Evolutionary conservation across 1,140 invertebrate genomes (phyloP).

Genomic region (Drosophila jambulina): DNA sequence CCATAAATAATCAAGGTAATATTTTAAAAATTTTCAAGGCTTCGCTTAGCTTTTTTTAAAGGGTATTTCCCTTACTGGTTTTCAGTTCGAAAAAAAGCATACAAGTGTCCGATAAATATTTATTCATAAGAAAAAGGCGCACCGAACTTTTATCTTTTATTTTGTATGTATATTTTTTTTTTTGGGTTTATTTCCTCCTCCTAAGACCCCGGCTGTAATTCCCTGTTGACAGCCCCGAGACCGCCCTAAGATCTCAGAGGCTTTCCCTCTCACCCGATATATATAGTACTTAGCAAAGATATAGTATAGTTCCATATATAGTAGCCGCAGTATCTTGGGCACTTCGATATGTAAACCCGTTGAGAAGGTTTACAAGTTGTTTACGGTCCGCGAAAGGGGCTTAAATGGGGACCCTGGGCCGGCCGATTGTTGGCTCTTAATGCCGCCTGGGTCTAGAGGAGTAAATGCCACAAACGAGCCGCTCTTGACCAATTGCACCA

Average conservation of each 20-base stretch:
- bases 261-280: conserved; percentile 38
- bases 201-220: conserved; percentile 37
- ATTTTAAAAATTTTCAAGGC: not conserved
- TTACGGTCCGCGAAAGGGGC: conserved; percentile 43
- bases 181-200: conserved; percentile 32
- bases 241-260: conserved; percentile 27
- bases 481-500: conserved; percentile 73
- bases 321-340: conserved; percentile 5
- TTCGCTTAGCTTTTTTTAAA: not conserved
- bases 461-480: conserved; percentile 58
- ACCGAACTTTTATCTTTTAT: conserved; percentile 37
- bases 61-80: not conserved
- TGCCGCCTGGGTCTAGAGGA: conserved; percentile 17
- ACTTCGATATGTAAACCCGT: conserved; percentile 40
- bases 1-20: conserved; percentile 5
- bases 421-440: conserved; percentile 48
- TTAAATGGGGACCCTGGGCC: conserved; percentile 51
- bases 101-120: conserved; percentile 5
- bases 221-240: conserved; percentile 42
- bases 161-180: conserved; percentile 17
- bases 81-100: not conserved
- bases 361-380: conserved; percentile 54
- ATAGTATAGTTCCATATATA: conserved; percentile 14
- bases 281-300: conserved; percentile 2
- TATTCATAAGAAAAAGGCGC: not conserved